Base-by-base conservation (phyloP, 2,113 vertebrate species). In the Neotoma lepida region DNA sequence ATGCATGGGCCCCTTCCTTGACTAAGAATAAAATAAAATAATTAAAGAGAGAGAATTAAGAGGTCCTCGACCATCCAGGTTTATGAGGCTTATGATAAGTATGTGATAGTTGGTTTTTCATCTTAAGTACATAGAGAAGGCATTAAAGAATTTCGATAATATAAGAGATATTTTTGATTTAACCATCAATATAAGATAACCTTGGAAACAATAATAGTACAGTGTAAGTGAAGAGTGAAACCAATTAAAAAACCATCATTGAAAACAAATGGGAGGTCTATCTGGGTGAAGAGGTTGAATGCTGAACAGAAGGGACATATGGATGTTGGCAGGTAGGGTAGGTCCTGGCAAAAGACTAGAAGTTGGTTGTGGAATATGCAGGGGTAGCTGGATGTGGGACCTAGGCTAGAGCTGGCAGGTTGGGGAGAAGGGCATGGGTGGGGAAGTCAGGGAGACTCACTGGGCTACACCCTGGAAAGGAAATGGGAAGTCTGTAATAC, bases 61-160 rank as follows among this genome's bases (percentile, higher is more conserved):
- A 89, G 49, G 13, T 94, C 64, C 10, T 14, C 66, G 49, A 86
- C 44, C 56, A 88, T 76, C 41, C 61, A 70, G 24, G 30, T 56
- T 81, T 24, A n/a, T 76, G 51, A 93, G 9, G 4, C 7, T 68
- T 88, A 56, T 80, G 64, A 70, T 81, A 95, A 89, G 2, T 39
- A 81, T 64, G 46, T 80, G 46, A 46, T 1, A 85, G 4, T 28
- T 68, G 54, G 20, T 7, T 81, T 95, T 93, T 85, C 66, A 3
- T 86, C 14, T 90, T 86, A 78, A 86, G 20, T 77, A 14, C 4
- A 51, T 24, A 89, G 28, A 80, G 39, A 89, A 89, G 18, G 18
- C 66, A 58, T 93, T 88, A 90, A 90, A 82, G 56, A 73, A 35
- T 92, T 90, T 74, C 58, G 70, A 68, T 56, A 88, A 84, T 28